Conservation (phyloP, 2,888 invertebrate genomes). For the Ctena decussata region DNA sequence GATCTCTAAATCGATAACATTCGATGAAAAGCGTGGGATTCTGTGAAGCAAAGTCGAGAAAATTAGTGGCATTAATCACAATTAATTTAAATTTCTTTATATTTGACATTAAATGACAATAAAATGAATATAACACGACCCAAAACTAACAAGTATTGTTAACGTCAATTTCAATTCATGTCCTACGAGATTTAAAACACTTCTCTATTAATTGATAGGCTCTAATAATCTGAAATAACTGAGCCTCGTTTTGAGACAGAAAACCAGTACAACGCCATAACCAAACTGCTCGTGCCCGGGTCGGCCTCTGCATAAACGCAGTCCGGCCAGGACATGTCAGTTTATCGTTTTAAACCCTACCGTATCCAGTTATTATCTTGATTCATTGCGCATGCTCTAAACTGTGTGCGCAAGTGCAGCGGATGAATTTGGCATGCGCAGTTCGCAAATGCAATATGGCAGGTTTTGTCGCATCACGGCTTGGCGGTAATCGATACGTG, state of each 20-base stretch:
- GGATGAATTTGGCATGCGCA: too few relatives aligned
- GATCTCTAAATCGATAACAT: not conserved
- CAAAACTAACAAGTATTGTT: slow-evolving; percentile 10
- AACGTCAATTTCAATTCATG: slow-evolving; percentile 14
- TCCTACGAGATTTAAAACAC: slow-evolving; percentile 8
- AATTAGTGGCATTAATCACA: slow-evolving; percentile 13
- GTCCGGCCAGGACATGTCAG: too few relatives aligned
- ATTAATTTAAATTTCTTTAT: slow-evolving; percentile 17
- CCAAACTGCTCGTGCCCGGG: too few relatives aligned
- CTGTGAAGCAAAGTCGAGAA: slow-evolving; percentile 2
- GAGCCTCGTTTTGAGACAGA: too few relatives aligned
- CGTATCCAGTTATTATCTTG: too few relatives aligned
- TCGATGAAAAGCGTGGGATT: slow-evolving; percentile 1
- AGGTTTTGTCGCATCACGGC: too few relatives aligned
- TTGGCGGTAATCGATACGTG: slow-evolving; percentile 3
- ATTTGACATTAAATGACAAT: slow-evolving; percentile 14
- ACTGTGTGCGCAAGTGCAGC: too few relatives aligned
- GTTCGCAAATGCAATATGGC: too few relatives aligned
- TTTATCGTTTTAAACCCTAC: too few relatives aligned
- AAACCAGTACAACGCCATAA: too few relatives aligned
- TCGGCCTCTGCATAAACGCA: too few relatives aligned
- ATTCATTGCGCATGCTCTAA: too few relatives aligned
- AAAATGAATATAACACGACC: slow-evolving; percentile 3
- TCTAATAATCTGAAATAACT: slow-evolving; percentile 3
- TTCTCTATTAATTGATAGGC: slow-evolving; percentile 16